Evolutionary conservation across 1,140 invertebrate genomes (phyloP).

Genomic region (Araneus ventricosus): DNA sequence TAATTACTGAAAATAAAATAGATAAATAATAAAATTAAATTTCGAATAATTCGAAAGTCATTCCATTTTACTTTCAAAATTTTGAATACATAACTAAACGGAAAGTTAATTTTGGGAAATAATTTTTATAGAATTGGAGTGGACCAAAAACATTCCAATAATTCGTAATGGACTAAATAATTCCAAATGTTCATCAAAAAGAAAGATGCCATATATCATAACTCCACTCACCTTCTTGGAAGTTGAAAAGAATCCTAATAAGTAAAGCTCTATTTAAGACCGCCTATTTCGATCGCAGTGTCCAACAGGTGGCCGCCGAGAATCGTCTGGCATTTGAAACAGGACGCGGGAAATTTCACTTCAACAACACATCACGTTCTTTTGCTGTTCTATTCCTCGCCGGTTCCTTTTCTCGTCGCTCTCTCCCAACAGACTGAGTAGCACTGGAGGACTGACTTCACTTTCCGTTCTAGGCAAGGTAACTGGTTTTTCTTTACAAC

Average conservation of each 20-base stretch:
- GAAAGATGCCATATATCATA: neutral
- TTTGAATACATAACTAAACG: too few relatives aligned
- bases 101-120: too few relatives aligned
- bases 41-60: too few relatives aligned
- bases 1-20: too few relatives aligned
- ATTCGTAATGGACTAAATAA: neutral
- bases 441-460: slow-evolving; percentile 6
- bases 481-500: slow-evolving; percentile 48
- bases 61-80: too few relatives aligned
- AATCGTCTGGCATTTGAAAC: slow-evolving; percentile 30
- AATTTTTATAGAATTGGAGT: too few relatives aligned
- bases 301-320: slow-evolving; percentile 32
- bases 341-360: slow-evolving; percentile 35
- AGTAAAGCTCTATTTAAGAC: neutral
- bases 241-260: slow-evolving; percentile 38
- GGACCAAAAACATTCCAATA: too few relatives aligned
- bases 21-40: too few relatives aligned
- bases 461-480: slow-evolving; percentile 37
- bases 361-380: slow-evolving; percentile 13
- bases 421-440: slow-evolving; percentile 6
- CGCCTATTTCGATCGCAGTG: neutral
- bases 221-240: slow-evolving; percentile 10
- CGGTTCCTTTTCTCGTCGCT: slow-evolving; percentile 12
- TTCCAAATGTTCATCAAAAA: neutral
- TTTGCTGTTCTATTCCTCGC: slow-evolving; percentile 13